Conservation (phyloP, 2,113 vertebrate species). For the Hiodon alosoides region DNA sequence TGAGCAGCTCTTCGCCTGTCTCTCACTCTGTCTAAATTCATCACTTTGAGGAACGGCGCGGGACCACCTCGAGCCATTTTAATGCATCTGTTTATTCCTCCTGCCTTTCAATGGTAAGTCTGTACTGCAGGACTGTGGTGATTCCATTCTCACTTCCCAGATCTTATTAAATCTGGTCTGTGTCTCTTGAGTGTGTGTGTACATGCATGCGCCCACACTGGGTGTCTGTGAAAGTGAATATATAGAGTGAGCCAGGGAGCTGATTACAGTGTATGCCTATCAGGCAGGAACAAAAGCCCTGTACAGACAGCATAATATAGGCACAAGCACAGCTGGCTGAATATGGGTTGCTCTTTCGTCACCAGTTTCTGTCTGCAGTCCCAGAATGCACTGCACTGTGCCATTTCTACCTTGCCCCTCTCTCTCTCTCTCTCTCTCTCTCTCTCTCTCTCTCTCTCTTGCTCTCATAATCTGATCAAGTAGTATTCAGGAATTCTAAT, state of each 20-base stretch:
- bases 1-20: background rate
- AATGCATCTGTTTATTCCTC: no score
- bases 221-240: constrained; percentile 31
- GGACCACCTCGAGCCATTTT: background rate
- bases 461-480: background rate
- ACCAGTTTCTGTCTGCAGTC: background rate
- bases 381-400: background rate
- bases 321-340: constrained; percentile 58
- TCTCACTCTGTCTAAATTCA: background rate
- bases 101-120: no score
- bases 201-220: background rate
- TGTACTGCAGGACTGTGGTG: no score
- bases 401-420: background rate
- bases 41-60: background rate
- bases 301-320: constrained; percentile 65
- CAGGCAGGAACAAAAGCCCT: constrained; percentile 61
- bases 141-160: no score
- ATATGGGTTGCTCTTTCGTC: constrained; percentile 37
- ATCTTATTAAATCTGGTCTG: no score
- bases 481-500: background rate
- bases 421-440: no score
- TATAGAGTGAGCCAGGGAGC: constrained; percentile 64
- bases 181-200: constrained; percentile 19
- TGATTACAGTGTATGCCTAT: constrained; percentile 64
- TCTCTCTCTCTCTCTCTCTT: background rate